Percentiles rank a stretch among this genome's conserved stretches.
Evolutionary conservation across 2,113 vertebrate species (phyloP).

Genomic region (Amia ocellicauda): DNA sequence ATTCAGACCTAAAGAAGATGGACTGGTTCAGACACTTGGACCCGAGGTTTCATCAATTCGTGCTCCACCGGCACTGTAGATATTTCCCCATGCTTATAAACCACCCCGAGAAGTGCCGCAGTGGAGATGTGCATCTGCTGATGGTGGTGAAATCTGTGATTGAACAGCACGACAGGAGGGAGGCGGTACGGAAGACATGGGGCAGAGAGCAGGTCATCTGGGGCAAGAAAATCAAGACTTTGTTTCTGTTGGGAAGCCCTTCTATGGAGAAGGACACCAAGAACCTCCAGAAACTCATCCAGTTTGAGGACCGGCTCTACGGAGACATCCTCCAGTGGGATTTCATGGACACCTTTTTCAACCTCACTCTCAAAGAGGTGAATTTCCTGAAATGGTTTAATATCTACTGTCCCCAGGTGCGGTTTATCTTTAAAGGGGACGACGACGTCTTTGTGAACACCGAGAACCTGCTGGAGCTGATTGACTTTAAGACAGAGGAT

Average conservation of each 20-base stretch:
- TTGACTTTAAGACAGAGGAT: conserved; percentile 52
- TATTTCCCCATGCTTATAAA: conserved; percentile 74
- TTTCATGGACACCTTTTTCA: conserved; percentile 78
- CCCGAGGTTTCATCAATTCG: conserved; percentile 66
- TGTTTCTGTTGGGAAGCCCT: conserved; percentile 68
- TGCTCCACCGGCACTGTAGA: conserved; percentile 67
- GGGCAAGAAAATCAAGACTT: conserved; percentile 58
- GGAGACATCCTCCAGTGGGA: conserved; percentile 78
- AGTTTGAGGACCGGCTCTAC: conserved; percentile 66
- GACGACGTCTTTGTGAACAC: conserved; percentile 81
- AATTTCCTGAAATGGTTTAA: conserved; percentile 75
- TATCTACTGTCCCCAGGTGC: conserved; percentile 57
- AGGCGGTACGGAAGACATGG: conserved; percentile 69
- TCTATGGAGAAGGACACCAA: conserved; percentile 57
- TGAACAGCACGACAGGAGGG: conserved; percentile 70
- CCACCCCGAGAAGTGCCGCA: conserved; percentile 69
- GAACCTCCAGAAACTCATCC: conserved; percentile 69
- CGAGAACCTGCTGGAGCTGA: conserved; percentile 66
- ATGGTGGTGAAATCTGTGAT: conserved; percentile 72
- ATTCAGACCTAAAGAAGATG: conserved; percentile 43
- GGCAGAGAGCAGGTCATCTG: conserved; percentile 47
- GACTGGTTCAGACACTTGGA: conserved; percentile 63
- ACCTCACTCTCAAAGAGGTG: conserved; percentile 73
- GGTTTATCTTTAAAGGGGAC: conserved; percentile 76
- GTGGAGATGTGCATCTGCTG: conserved; percentile 58